phyloP scores from a whole-genome alignment of 2,797 vertebrate species.

The Cyclura pinguis region DNA sequence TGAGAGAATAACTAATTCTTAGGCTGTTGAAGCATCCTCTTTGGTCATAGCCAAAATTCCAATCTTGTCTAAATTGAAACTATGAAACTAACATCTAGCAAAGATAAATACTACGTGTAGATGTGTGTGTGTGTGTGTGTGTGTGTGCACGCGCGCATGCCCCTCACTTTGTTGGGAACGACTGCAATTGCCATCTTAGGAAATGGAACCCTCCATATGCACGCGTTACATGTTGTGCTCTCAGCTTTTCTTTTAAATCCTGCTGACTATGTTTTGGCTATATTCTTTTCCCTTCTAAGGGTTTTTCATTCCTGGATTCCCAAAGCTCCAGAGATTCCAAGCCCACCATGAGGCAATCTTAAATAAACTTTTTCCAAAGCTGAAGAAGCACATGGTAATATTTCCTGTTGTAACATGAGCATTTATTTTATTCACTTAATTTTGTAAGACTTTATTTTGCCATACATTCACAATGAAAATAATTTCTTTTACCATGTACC shows the following conservation, averaged over 20 bases:
- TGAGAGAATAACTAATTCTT: too few species aligned
- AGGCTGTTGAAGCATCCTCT: neutral
- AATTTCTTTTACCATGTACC: neutral
- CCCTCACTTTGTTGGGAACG: fast-evolving
- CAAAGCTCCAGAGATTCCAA: constrained; percentile 90
- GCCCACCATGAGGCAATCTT: constrained; percentile 87
- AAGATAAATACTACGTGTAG: neutral
- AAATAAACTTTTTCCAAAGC: constrained; percentile 87
- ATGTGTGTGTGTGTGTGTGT: too few species aligned
- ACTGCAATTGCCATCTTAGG: neutral
- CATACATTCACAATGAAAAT: fast-evolving
- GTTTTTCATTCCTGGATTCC: constrained; percentile 90
- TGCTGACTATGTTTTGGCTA: neutral
- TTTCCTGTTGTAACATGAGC: constrained; percentile 36
- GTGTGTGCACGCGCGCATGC: too few species aligned
- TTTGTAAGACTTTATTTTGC: neutral
- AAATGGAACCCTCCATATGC: neutral
- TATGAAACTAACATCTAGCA: neutral
- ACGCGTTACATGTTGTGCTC: neutral
- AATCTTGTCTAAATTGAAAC: neutral
- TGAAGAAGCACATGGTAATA: constrained; percentile 90
- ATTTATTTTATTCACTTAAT: neutral
- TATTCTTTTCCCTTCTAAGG: constrained; percentile 71
- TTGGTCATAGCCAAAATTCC: neutral
- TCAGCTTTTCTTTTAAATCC: constrained; percentile 31